Evolutionary conservation across 2,113 vertebrate species (phyloP).

Genomic region (Periophthalmus modestus): DNA sequence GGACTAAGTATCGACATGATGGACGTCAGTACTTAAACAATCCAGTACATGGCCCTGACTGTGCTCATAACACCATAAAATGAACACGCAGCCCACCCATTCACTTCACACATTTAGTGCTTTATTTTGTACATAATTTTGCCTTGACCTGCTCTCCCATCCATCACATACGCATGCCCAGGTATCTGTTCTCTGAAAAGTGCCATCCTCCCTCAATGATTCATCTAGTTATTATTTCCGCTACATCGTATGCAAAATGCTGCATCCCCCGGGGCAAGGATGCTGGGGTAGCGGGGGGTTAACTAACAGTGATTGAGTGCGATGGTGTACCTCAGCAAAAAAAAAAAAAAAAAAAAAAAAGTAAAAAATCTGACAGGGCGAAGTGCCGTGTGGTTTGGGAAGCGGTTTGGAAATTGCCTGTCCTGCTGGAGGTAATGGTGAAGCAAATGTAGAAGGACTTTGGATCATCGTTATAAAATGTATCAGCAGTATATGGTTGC

Average conservation of each 20-base stretch:
- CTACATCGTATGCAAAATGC: conserved; percentile 57
- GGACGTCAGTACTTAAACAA: background rate
- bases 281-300: conserved; percentile 29
- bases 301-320: conserved; percentile 58
- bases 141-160: conserved; percentile 46
- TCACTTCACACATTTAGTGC: conserved; percentile 11
- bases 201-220: conserved; percentile 45
- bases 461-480: background rate
- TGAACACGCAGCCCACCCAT: conserved; percentile 55
- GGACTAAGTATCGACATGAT: background rate
- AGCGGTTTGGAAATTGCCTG: conserved; percentile 50
- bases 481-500: background rate
- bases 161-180: conserved; percentile 42
- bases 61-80: conserved; percentile 67
- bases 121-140: conserved; percentile 25
- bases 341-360: conserved; percentile 26
- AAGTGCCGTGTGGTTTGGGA: conserved; percentile 46
- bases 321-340: conserved; percentile 37
- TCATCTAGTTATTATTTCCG: conserved; percentile 54
- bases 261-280: conserved; percentile 52
- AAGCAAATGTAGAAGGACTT: conserved; percentile 41
- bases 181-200: conserved; percentile 46
- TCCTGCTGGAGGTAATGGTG: conserved; percentile 61
- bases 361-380: conserved; percentile 17
- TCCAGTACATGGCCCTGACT: background rate